phyloP scores from a whole-genome alignment of 30 jellyfish, hydroid and myxozoan species.

The Turritopsis dohrnii region DNA sequence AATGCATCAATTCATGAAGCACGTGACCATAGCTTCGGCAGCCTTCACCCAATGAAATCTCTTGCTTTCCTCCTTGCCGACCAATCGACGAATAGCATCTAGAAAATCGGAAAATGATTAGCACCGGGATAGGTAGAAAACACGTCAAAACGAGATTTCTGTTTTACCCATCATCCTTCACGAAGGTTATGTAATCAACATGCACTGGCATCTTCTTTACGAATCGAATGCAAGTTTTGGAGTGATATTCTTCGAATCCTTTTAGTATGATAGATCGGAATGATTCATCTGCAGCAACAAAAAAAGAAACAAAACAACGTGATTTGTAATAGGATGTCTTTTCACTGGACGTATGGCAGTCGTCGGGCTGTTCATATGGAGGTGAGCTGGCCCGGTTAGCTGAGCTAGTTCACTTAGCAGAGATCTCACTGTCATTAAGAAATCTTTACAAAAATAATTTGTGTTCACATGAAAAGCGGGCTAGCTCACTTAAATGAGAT shows the following conservation, averaged over 20 bases:
- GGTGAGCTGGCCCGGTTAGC: no score
- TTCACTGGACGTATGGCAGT: no score
- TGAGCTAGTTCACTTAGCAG: no score
- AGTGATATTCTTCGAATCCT: slow-evolving; percentile 20
- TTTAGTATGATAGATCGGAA: slow-evolving; percentile 1
- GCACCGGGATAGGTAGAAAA: not conserved
- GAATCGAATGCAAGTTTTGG: slow-evolving; percentile 26
- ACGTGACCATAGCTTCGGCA: slow-evolving; percentile 40
- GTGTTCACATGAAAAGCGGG: no score
- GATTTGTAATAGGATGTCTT: no score
- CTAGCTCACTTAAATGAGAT: no score
- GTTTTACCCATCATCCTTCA: slow-evolving; percentile 43
- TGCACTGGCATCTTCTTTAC: not conserved
- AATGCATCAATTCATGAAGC: slow-evolving; percentile 92
- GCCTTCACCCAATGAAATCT: slow-evolving; percentile 76
- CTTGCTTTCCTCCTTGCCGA: slow-evolving; percentile 94
- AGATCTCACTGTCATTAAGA: no score
- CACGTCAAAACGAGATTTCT: not conserved
- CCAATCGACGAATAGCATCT: slow-evolving; percentile 94
- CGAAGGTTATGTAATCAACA: slow-evolving; percentile 26
- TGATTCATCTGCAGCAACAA: not conserved
- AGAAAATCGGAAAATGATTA: not conserved
- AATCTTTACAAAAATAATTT: no score
- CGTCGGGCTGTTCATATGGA: no score
- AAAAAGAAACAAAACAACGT: no score